Percentiles rank a stretch among this genome's conserved stretches.
These are phyloP conservation scores for Lutraria rhynchaena DNA, from an alignment of 1,140 invertebrate species.

Conservation along the genomic window DNA sequence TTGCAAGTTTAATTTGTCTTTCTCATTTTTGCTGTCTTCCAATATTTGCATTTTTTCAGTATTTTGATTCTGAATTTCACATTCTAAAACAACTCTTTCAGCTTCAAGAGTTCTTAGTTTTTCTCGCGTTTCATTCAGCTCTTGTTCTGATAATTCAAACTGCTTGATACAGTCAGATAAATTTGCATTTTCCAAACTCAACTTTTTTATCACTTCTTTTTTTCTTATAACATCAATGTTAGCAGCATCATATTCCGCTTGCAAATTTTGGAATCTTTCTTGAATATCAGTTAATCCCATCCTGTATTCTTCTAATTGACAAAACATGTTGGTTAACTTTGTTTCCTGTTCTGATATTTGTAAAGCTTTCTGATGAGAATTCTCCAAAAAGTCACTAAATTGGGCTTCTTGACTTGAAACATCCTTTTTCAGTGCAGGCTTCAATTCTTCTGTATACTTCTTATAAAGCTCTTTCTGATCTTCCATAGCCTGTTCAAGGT, in stretches of 20 bases:
- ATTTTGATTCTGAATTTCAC: conserved; percentile 7
- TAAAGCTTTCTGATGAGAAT: conserved; percentile 67
- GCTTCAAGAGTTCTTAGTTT: conserved; percentile 15
- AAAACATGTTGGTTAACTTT: conserved; percentile 56
- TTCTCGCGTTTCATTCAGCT: conserved; percentile 16
- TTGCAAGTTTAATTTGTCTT: conserved; percentile 43
- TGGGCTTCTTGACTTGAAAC: conserved; percentile 56
- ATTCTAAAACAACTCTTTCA: conserved; percentile 24
- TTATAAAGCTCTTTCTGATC: conserved; percentile 69
- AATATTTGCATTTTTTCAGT: neutral
- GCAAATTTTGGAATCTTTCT: conserved; percentile 10
- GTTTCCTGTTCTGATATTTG: conserved; percentile 63
- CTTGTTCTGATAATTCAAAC: neutral
- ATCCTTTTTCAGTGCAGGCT: conserved; percentile 61
- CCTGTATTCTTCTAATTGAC: conserved; percentile 38
- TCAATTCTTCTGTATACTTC: conserved; percentile 68
- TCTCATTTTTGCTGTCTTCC: conserved; percentile 25
- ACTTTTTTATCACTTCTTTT: neutral
- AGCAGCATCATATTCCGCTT: conserved; percentile 12
- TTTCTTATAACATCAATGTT: conserved; percentile 1
- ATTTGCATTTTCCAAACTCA: conserved; percentile 6
- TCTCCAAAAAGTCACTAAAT: conserved; percentile 63
- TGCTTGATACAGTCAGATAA: conserved; percentile 17
- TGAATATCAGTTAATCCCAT: neutral
- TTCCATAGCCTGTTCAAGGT: conserved; percentile 50